Percentiles rank a stretch among this genome's conserved stretches.
Conservation (phyloP, 2,888 invertebrate species). For the Tanypteryx hageni region DNA sequence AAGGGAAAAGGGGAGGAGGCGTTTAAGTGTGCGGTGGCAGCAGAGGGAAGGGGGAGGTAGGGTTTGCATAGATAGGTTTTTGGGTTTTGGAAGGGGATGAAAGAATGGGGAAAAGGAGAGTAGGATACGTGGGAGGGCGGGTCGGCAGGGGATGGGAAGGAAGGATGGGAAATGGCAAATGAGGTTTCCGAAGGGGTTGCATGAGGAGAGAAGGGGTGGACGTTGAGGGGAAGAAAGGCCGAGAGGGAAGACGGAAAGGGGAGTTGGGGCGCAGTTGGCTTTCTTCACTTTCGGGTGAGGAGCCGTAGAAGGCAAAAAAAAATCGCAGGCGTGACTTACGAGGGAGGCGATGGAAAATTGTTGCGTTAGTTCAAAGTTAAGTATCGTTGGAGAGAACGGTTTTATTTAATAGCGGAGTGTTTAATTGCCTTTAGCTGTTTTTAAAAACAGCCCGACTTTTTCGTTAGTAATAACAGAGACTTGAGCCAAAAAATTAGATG, state of each 20-base stretch:
- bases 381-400: too few relatives aligned
- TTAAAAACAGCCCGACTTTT: too few relatives aligned
- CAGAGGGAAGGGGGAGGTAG: neutral
- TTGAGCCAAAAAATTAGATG: too few relatives aligned
- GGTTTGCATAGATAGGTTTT: conserved; percentile 13
- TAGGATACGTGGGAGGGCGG: neutral
- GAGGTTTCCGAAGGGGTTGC: neutral
- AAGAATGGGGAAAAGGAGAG: neutral
- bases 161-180: neutral
- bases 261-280: neutral
- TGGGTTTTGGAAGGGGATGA: neutral
- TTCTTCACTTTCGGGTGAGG: neutral
- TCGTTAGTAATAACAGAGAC: too few relatives aligned
- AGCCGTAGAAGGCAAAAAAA: neutral
- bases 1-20: neutral
- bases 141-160: too few relatives aligned
- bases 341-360: too few relatives aligned
- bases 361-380: too few relatives aligned
- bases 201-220: neutral
- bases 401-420: too few relatives aligned
- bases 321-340: neutral
- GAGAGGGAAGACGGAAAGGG: neutral
- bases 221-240: neutral
- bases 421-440: too few relatives aligned
- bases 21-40: conserved; percentile 10